Conservation (phyloP, 2,888 invertebrate genomes). For the Cancer borealis region DNA sequence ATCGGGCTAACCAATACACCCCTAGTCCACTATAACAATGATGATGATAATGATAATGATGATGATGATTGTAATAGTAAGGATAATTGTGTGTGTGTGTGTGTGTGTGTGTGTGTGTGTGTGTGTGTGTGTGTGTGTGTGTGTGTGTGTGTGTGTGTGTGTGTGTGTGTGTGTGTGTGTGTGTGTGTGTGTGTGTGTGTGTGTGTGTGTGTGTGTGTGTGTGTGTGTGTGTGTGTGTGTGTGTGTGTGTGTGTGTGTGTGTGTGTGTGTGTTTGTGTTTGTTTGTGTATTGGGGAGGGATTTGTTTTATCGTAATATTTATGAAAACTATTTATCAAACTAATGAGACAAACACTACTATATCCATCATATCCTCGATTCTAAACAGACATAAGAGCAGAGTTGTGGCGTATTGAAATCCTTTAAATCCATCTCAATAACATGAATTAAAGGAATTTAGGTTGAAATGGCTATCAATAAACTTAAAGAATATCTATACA, state of each 20-base stretch:
- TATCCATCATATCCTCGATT: not conserved
- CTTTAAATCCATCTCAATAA: not conserved
- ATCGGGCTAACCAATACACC: too few relatives aligned
- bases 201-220: not conserved
- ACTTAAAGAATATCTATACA: not conserved
- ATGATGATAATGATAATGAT: too few relatives aligned
- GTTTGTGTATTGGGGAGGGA: too few relatives aligned
- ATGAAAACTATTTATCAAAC: not conserved
- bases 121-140: not conserved
- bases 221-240: not conserved
- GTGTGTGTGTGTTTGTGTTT: not conserved
- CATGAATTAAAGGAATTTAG: not conserved
- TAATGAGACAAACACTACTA: not conserved
- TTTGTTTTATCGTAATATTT: not conserved
- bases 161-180: not conserved
- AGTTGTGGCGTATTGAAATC: not conserved
- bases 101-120: not conserved
- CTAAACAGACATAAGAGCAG: not conserved
- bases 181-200: not conserved
- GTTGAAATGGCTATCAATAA: not conserved
- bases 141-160: not conserved
- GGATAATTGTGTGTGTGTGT: too few relatives aligned
- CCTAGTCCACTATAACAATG: too few relatives aligned
- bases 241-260: not conserved
- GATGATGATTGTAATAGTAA: too few relatives aligned